Evolutionary conservation across 1,140 invertebrate species (phyloP).

Genomic region (Aphelenchoides fujianensis): DNA sequence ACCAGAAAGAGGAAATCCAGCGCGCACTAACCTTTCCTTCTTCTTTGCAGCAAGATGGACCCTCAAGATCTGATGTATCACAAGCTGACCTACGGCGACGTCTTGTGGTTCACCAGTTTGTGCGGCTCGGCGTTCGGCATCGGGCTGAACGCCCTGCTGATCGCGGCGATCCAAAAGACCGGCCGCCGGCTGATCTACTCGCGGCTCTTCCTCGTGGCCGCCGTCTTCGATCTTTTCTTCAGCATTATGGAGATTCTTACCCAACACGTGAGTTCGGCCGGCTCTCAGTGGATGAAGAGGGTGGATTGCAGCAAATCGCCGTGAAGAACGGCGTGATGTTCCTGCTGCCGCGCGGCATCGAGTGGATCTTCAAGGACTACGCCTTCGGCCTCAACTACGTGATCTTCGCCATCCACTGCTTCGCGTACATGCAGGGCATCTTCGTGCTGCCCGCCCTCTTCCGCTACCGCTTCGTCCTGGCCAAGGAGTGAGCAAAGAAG

Average conservation of each 20-base stretch:
- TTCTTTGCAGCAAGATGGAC: no score
- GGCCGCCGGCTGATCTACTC: slow-evolving; percentile 1
- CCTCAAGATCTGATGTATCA: not conserved
- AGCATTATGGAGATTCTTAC: not conserved
- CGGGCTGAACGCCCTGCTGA: not conserved
- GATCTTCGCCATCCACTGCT: not conserved
- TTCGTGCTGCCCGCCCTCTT: not conserved
- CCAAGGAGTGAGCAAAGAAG: not conserved
- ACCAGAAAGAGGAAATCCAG: no score
- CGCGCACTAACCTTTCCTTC: no score
- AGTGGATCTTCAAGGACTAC: not conserved
- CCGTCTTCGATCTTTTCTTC: slow-evolving; percentile 12
- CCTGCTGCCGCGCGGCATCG: not conserved
- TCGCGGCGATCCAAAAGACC: not conserved
- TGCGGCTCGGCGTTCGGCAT: not conserved
- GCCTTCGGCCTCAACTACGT: not conserved
- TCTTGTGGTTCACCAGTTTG: not conserved
- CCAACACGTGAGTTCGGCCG: not conserved
- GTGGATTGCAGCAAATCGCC: not conserved
- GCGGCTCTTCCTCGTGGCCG: not conserved
- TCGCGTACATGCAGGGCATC: not conserved
- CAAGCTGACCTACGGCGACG: not conserved
- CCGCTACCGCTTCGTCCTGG: not conserved
- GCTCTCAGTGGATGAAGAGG: not conserved
- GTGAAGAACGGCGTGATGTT: not conserved